Evolutionary conservation across 2,113 vertebrate species (phyloP).

Genomic region (Brachyhypopomus gauderio): DNA sequence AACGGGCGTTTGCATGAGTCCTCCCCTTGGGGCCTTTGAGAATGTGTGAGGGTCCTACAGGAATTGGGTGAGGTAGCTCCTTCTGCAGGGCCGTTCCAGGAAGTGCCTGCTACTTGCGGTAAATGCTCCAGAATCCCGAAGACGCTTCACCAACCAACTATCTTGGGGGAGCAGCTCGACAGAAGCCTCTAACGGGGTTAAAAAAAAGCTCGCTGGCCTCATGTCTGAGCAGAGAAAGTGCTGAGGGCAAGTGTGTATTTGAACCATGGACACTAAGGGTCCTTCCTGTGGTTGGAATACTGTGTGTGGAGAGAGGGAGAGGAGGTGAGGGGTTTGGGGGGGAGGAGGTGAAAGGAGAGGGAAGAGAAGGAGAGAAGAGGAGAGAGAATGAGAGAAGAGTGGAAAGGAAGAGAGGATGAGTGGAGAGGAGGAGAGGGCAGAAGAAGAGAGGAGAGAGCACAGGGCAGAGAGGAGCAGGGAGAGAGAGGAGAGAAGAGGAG

Average conservation of each 20-base stretch:
- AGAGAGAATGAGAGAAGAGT: background rate
- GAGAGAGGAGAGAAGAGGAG: background rate
- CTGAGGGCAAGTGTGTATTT: constrained; percentile 39
- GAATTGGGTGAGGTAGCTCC: constrained; percentile 1
- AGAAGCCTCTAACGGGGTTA: background rate
- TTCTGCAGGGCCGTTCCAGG: background rate
- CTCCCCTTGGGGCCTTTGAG: background rate
- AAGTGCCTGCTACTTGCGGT: background rate
- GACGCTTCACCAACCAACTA: background rate
- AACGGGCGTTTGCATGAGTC: background rate
- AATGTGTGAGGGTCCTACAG: background rate
- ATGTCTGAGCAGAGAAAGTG: background rate
- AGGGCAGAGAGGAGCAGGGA: background rate
- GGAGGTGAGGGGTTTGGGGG: no score
- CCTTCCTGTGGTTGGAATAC: background rate
- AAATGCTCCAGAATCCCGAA: background rate
- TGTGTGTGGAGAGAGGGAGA: background rate
- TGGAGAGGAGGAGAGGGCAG: background rate
- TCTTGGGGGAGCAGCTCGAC: background rate
- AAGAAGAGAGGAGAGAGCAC: constrained; percentile 32
- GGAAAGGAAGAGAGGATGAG: background rate
- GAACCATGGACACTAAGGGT: constrained; percentile 32
- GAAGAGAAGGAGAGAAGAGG: constrained; percentile 1
- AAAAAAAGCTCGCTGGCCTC: constrained; percentile 8
- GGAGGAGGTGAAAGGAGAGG: background rate